Evolutionary conservation across 2,888 invertebrate species (phyloP).

Genomic region (Pyrocoelia pectoralis): DNA sequence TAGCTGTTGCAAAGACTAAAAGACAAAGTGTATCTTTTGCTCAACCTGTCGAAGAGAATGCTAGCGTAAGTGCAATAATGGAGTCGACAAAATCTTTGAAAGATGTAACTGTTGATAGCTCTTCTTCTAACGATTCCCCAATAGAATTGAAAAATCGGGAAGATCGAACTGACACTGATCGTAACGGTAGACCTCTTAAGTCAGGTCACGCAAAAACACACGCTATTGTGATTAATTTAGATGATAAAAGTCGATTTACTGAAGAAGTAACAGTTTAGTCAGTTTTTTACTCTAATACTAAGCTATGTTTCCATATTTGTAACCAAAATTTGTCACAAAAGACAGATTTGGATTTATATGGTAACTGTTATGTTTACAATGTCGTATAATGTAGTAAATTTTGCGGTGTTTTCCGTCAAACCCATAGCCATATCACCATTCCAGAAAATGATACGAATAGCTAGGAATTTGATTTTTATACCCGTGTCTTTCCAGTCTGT

Average conservation of each 20-base stretch:
- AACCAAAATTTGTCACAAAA: background rate
- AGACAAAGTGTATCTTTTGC: slow-evolving; percentile 62
- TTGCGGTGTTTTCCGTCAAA: slow-evolving; percentile 4
- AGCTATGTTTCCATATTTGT: too few relatives aligned
- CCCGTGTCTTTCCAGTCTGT: slow-evolving; percentile 5
- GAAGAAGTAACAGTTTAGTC: slow-evolving; percentile 80
- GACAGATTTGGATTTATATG: background rate
- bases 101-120: slow-evolving; percentile 35
- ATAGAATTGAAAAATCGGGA: slow-evolving; percentile 46
- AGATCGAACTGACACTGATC: slow-evolving; percentile 49
- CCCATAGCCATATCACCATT: background rate
- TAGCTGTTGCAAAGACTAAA: slow-evolving; percentile 49
- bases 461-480: background rate
- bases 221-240: slow-evolving; percentile 81
- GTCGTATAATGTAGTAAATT: background rate
- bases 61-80: slow-evolving; percentile 37
- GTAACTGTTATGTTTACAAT: background rate
- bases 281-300: background rate
- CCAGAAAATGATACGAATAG: background rate
- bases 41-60: slow-evolving; percentile 46
- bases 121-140: slow-evolving; percentile 37
- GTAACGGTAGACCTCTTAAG: slow-evolving; percentile 55
- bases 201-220: slow-evolving; percentile 77
- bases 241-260: slow-evolving; percentile 81
- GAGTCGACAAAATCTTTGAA: slow-evolving; percentile 35